These are phyloP conservation scores for Centropus bengalensis DNA, from an alignment of 2,113 vertebrate species.

Conservation along the genomic window DNA sequence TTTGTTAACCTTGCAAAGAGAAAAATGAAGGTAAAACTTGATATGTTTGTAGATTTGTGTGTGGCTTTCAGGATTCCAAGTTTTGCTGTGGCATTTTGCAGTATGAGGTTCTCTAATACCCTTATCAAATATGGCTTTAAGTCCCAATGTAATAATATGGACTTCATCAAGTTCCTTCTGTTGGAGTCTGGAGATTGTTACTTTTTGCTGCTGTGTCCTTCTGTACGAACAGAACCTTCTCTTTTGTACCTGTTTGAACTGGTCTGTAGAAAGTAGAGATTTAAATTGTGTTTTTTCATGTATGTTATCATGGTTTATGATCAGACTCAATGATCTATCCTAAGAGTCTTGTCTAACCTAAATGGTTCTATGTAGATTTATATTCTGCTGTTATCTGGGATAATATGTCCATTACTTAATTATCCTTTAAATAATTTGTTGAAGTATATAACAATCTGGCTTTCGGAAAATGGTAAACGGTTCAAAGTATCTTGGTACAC, in stretches of 20 bases:
- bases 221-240: neutral
- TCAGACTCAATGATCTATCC: neutral
- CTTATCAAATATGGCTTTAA: neutral
- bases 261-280: neutral
- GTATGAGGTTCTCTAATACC: neutral
- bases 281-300: neutral
- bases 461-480: neutral
- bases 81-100: neutral
- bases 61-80: neutral
- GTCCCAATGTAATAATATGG: neutral
- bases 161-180: neutral
- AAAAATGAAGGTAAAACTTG: constrained; percentile 8
- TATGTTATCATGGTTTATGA: neutral
- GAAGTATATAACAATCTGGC: accelerated
- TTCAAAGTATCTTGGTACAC: neutral
- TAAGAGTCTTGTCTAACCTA: neutral
- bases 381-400: neutral
- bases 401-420: neutral
- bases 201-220: neutral
- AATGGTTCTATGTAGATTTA: neutral
- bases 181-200: neutral
- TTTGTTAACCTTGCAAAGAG: neutral
- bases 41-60: neutral
- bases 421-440: neutral
- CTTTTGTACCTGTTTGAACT: neutral